Conservation (phyloP, 2,113 vertebrate species). For the Larimichthys crocea region DNA sequence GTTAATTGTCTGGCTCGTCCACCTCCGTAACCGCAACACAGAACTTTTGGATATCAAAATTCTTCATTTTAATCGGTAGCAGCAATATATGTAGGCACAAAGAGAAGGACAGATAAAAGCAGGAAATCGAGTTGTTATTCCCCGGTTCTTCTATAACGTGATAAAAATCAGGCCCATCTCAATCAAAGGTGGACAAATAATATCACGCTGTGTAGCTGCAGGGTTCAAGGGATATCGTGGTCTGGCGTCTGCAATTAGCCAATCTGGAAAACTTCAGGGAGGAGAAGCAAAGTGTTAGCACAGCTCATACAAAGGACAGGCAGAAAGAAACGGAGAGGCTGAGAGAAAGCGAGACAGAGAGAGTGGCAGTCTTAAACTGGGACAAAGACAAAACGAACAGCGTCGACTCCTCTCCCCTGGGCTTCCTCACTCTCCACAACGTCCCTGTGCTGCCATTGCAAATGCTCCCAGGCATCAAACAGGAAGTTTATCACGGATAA, state of each 20-base stretch:
- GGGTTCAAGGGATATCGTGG: slow-evolving; percentile 28
- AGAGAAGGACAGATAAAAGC: slow-evolving; percentile 4
- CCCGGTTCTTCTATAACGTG: slow-evolving; percentile 11
- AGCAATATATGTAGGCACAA: neutral
- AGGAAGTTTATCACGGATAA: slow-evolving; percentile 82
- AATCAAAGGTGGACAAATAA: slow-evolving; percentile 29
- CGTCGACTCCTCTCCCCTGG: slow-evolving; percentile 65
- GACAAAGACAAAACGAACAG: slow-evolving; percentile 81
- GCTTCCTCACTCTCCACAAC: slow-evolving; percentile 71
- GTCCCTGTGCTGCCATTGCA: slow-evolving; percentile 73
- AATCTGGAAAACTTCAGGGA: slow-evolving; percentile 59
- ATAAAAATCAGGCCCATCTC: slow-evolving; percentile 47
- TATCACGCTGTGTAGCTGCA: slow-evolving; percentile 42
- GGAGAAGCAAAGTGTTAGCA: slow-evolving; percentile 69
- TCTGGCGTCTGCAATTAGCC: slow-evolving; percentile 65
- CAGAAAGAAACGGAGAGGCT: slow-evolving; percentile 47
- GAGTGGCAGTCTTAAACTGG: slow-evolving; percentile 76
- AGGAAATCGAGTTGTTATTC: slow-evolving; percentile 4
- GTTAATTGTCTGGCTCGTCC: slow-evolving; percentile 2
- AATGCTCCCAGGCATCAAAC: slow-evolving; percentile 82
- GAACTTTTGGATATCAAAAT: neutral
- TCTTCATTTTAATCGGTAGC: neutral
- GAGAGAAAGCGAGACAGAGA: slow-evolving; percentile 57
- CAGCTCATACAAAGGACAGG: slow-evolving; percentile 58
- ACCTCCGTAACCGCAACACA: neutral